Evolutionary conservation across 92 coral and sea anemone genomes (phyloP).

Genomic region (Porites divaricata): DNA sequence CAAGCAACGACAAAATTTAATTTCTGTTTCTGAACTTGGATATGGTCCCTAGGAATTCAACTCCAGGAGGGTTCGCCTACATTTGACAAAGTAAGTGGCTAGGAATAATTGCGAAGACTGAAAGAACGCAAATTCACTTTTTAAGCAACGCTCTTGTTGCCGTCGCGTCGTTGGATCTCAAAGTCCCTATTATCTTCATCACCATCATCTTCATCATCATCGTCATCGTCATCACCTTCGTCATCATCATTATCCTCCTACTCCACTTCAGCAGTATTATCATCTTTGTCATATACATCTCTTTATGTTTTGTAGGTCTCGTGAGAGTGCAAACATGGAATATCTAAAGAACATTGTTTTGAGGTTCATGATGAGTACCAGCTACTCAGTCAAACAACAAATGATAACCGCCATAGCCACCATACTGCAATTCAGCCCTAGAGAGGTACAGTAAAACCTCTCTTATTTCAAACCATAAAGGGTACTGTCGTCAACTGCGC

Average conservation of each 20-base stretch:
- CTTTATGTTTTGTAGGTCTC: slow-evolving; percentile 61
- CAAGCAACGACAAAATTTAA: no score
- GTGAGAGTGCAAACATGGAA: slow-evolving; percentile 96
- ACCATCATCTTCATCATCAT: no score
- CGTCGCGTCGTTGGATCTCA: no score
- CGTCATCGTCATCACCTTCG: not conserved
- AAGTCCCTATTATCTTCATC: no score
- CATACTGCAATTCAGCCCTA: slow-evolving; percentile 92
- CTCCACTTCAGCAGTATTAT: not conserved
- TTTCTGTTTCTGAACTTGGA: no score
- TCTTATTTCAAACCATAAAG: not conserved
- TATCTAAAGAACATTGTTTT: slow-evolving; percentile 93
- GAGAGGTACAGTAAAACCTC: slow-evolving; percentile 70
- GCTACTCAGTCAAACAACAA: slow-evolving; percentile 94
- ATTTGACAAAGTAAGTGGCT: no score
- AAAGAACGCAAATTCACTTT: no score
- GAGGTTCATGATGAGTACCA: slow-evolving; percentile 86
- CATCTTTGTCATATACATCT: not conserved
- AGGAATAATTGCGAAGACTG: no score
- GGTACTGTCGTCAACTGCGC: no score
- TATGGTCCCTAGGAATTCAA: no score
- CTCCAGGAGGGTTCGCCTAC: no score
- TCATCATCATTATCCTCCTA: not conserved
- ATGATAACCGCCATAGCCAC: slow-evolving; percentile 93
- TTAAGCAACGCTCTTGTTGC: no score